phyloP scores from a whole-genome alignment of 2,797 vertebrate species.

The Coranthus polyacanthus region DNA sequence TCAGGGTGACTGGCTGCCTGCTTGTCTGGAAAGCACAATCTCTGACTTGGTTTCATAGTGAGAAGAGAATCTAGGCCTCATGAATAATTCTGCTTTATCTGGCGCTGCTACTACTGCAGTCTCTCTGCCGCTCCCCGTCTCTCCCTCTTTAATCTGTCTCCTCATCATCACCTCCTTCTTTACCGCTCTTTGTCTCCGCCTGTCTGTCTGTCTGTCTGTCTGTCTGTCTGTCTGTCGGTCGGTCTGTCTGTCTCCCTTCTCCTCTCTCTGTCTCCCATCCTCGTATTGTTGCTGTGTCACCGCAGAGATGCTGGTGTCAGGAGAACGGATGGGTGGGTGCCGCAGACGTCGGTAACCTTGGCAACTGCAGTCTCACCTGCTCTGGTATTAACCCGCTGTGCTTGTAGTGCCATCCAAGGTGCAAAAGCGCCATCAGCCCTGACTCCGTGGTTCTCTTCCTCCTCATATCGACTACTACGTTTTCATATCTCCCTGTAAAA shows the following conservation, averaged over 20 bases:
- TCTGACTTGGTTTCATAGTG: conserved; percentile 62
- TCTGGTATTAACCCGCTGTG: conserved; percentile 33
- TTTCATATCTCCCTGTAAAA: no score
- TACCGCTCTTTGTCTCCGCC: conserved; percentile 45
- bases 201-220: conserved; percentile 16
- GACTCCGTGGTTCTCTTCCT: conserved; percentile 6
- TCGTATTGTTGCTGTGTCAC: conserved; percentile 72
- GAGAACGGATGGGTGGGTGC: conserved; percentile 53
- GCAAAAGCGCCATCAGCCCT: conserved; percentile 27
- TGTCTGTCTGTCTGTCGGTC: conserved; percentile 3
- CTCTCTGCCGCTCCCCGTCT: conserved; percentile 16
- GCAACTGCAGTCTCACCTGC: conserved; percentile 76
- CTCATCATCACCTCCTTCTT: conserved; percentile 38
- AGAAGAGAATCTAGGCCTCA: conserved; percentile 70
- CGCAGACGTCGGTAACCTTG: conserved; percentile 75
- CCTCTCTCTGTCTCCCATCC: conserved; percentile 27
- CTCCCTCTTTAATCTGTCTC: conserved; percentile 43
- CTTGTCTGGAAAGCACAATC: conserved; percentile 54
- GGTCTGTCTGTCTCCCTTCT: neutral
- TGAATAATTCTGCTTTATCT: conserved; percentile 82
- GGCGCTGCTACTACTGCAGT: conserved; percentile 41
- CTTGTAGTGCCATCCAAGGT: conserved; percentile 28
- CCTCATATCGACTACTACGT: neutral
- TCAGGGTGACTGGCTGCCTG: conserved; percentile 49
- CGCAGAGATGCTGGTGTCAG: conserved; percentile 53